phyloP scores from a whole-genome alignment of 2,888 invertebrate species.

The Dryobotodes eremita region DNA sequence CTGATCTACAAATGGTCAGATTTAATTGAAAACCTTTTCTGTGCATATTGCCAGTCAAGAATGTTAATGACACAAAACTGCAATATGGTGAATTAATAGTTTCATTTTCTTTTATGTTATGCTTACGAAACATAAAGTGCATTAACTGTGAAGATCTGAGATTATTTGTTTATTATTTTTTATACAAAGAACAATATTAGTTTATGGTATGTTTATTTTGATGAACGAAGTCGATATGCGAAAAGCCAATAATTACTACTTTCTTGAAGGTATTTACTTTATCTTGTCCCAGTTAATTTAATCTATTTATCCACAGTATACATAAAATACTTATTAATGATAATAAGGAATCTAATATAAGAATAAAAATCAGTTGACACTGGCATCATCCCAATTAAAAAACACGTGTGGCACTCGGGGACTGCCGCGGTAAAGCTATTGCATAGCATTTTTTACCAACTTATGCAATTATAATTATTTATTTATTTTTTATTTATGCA shows the following conservation, averaged over 20 bases:
- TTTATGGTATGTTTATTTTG: not conserved
- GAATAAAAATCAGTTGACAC: not conserved
- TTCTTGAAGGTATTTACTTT: not conserved
- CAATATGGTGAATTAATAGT: not conserved
- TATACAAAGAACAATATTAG: not conserved
- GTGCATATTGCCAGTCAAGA: not conserved
- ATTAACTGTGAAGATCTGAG: constrained; percentile 19
- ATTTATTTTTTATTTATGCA: too few relatives aligned
- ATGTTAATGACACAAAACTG: constrained; percentile 15
- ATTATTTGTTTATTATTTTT: constrained; percentile 18
- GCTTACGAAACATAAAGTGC: constrained; percentile 9
- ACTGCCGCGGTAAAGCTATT: too few relatives aligned
- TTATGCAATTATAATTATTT: too few relatives aligned
- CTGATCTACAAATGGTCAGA: too few relatives aligned
- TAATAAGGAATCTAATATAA: not conserved
- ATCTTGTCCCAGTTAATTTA: not conserved
- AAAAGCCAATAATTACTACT: not conserved
- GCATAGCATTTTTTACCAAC: too few relatives aligned
- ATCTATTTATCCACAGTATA: not conserved
- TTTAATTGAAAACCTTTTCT: not conserved
- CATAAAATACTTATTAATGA: not conserved
- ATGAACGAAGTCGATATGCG: not conserved
- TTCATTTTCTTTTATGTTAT: constrained; percentile 21
- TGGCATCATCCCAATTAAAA: not conserved
- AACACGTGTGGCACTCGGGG: too few relatives aligned